Conservation (phyloP, 2,113 vertebrate genomes). For the Tauraco erythrolophus region DNA sequence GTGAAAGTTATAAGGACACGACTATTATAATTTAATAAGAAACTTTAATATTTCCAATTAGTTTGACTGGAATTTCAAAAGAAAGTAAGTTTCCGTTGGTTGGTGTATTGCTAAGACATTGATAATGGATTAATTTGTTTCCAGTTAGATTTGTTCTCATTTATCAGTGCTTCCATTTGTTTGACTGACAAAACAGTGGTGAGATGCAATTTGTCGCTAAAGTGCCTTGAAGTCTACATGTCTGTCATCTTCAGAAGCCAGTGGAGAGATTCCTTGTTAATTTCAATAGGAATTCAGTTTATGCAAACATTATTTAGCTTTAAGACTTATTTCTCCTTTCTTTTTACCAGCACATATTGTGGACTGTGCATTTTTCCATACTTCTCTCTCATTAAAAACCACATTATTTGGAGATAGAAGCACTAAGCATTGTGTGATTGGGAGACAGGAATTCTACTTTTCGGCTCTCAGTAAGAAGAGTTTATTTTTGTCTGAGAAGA, state of each 20-base stretch:
- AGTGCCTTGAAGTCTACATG: neutral
- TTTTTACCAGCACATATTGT: neutral
- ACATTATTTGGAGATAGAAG: neutral
- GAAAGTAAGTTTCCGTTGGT: neutral
- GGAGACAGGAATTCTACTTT: neutral
- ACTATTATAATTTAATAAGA: neutral
- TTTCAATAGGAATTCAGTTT: neutral
- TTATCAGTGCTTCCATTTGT: neutral
- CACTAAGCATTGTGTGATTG: neutral
- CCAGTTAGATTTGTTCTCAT: neutral
- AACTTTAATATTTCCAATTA: neutral
- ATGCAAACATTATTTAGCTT: neutral
- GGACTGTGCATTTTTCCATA: neutral
- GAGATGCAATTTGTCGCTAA: neutral
- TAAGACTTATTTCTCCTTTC: neutral
- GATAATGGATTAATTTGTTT: conserved; percentile 1
- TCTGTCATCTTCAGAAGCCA: neutral
- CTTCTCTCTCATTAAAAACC: neutral
- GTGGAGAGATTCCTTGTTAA: neutral
- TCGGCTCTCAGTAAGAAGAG: neutral
- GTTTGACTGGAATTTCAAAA: neutral
- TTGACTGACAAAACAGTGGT: neutral
- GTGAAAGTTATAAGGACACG: neutral
- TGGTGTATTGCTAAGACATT: neutral
- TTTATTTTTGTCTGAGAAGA: neutral